Conservation (phyloP, 2,797 vertebrate genomes). For the Gymnopithys bicolor region DNA sequence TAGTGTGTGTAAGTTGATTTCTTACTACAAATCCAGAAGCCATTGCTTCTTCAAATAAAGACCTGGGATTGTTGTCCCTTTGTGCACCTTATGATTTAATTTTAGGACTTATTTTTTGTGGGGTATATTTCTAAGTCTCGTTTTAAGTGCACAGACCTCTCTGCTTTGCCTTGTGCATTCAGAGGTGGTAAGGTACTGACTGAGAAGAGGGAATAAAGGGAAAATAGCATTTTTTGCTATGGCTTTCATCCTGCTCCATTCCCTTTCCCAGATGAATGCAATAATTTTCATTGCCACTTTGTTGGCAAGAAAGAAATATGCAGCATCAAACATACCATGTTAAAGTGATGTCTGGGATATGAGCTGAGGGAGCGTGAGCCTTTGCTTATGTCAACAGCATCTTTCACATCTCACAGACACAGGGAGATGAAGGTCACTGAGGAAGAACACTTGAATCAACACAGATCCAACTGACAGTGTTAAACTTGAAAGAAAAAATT, state of each 20-base stretch:
- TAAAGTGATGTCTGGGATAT: conserved; percentile 43
- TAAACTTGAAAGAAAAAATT: conserved; percentile 16
- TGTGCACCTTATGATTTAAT: not conserved
- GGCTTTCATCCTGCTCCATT: conserved; percentile 10
- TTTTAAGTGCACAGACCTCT: not conserved
- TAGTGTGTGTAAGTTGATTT: not conserved
- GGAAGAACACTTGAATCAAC: conserved; percentile 45
- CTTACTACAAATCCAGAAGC: not conserved
- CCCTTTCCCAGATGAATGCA: not conserved
- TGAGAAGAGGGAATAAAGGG: not conserved
- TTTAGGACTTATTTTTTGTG: not conserved
- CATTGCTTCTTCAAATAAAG: not conserved
- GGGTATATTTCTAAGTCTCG: not conserved
- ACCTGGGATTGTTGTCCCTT: not conserved
- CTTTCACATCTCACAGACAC: conserved; percentile 44
- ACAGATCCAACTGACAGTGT: conserved; percentile 7
- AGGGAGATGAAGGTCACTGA: conserved; percentile 48
- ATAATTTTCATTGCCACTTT: conserved; percentile 44
- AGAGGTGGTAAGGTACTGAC: not conserved
- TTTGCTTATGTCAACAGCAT: conserved; percentile 55
- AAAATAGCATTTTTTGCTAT: not conserved
- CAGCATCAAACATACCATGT: conserved; percentile 34
- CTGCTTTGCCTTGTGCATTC: not conserved
- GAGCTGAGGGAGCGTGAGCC: conserved; percentile 34
- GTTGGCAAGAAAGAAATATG: conserved; percentile 41